phyloP scores from a whole-genome alignment of 2,797 vertebrate species.

The Trichosurus vulpecula region DNA sequence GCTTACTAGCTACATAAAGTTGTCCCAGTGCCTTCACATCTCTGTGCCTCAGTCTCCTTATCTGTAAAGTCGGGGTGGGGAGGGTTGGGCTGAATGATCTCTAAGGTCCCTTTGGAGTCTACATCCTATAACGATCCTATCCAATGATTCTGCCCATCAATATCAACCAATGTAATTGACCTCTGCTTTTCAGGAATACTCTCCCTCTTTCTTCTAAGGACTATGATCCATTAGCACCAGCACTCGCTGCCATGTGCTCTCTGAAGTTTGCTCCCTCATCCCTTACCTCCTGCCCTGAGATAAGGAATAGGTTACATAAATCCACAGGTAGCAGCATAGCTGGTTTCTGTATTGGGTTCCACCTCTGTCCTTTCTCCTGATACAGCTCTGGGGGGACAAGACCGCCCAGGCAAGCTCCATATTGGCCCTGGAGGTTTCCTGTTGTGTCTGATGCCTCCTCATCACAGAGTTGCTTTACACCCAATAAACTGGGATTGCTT shows the following conservation, averaged over 20 bases:
- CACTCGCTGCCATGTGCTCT: background rate
- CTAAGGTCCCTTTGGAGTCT: background rate
- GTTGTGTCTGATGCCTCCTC: background rate
- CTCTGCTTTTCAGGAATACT: background rate
- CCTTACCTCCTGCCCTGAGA: background rate
- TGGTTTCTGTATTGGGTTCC: background rate
- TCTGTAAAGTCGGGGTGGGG: background rate
- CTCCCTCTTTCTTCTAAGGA: background rate
- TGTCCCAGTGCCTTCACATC: background rate
- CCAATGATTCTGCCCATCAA: background rate
- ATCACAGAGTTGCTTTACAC: slow-evolving; percentile 9
- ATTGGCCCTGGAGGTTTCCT: slow-evolving; percentile 8
- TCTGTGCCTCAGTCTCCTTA: background rate
- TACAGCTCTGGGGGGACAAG: background rate
- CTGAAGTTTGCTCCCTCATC: background rate
- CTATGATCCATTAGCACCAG: background rate
- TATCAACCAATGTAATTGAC: background rate
- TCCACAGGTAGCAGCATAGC: background rate
- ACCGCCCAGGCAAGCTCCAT: background rate
- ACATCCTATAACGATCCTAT: background rate
- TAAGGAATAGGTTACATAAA: slow-evolving; percentile 45
- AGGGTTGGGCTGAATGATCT: background rate
- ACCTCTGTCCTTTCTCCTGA: slow-evolving; percentile 38
- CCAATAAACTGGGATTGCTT: slow-evolving; percentile 58
- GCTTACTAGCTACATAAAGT: background rate